Evolutionary conservation across 1,140 invertebrate genomes (phyloP), one percentile per base, ranked within the genome.

Genomic region (Drepana arcuata): DNA sequence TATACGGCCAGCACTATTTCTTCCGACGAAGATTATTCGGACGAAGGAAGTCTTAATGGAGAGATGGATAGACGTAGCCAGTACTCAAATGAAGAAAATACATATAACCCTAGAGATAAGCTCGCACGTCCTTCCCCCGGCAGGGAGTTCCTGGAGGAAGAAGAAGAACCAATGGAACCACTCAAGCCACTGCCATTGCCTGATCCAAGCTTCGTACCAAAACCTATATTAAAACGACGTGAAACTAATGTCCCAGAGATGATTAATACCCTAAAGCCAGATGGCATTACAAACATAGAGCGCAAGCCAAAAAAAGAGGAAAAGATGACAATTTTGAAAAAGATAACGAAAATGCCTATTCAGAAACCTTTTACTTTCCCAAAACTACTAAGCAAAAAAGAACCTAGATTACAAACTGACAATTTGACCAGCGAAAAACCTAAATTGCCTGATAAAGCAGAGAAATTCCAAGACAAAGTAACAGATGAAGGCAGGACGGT

Each of bases 191-290:
- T 86, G 27, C 83, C 86, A 11, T 73, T 88, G 14, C 85, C 86
- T 1, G 87, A 87, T 60, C 88, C 86, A 0, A 87, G 88, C 55
- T 87, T 91, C 49, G 60, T 90, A 16, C 91, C 91, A 3, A 92
- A 92, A 59, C 91, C 91, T 3, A 93, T 93, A 47, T 53, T 93
- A 2, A 93, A 93, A 51, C 74, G 81, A 13, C 73, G 58, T 67
- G 85, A 62, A 42, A 37, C 48, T 14, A 36, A 25, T 9, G 55
- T 64, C 34, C 16, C 27, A 69, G 32, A 44, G 37, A 16, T 29
- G 35, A 49, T 39, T 23, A 26, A 42, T 25, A 33, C 36, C 13
- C 27, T 26, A 34, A 58, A 53, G 15, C 47, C 57, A 6, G 61
- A 72, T 41, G 55, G 78, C 36, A 64, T 52, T 34, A 1, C 16